Base-by-base conservation (phyloP, 2,888 invertebrate species). In the Hybos culiciformis region DNA sequence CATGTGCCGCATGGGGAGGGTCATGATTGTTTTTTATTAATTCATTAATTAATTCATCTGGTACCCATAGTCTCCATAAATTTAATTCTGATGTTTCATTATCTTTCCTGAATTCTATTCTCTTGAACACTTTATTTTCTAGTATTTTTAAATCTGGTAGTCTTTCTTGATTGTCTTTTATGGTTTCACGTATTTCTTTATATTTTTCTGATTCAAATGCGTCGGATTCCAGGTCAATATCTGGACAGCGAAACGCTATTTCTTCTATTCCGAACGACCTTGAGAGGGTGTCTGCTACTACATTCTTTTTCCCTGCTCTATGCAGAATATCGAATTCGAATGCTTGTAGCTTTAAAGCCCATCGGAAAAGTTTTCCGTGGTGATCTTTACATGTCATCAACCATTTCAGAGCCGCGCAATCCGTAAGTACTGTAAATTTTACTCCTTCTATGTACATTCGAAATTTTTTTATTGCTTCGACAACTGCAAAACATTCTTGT, bases 381-480 rank as follows among this genome's bases (percentile, higher is more conserved):
- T 51, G 51, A 21, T 51, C 50, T 36, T 52, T 50, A 40, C 54
- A 41, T 14, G 44, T 49, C 37, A 48, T 32, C 3, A 56, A 41
- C 51, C 52, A 55, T 32, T 46, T 32, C 2, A 55, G 36, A 4
- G 50, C 48, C 14, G 46, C 45, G 26, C 53, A 51, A 46, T 56
- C 56, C 2, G 55, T 48, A n/a, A 46, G 11, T 0, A 51, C 45
- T 1, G 14, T 48, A 17, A 51, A 50, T 6, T 31, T 36, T 11
- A 46, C 45, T 4, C 53, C 53, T 38, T 51, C 50, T 9, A 49
- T 21, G 44, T 49, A 56, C 20, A 47, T 43, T 26, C 54, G 38
- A 42, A 56, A 56, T 36, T 55, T 52, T 40, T 54, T 53, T 5
- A 57, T 40, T 3, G 46, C 41, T 36, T 53, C 53, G 5, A 57